These are phyloP conservation scores for Drosophila baimaii DNA, from an alignment of 1,140 invertebrate genomes.

Conservation along the genomic window DNA sequence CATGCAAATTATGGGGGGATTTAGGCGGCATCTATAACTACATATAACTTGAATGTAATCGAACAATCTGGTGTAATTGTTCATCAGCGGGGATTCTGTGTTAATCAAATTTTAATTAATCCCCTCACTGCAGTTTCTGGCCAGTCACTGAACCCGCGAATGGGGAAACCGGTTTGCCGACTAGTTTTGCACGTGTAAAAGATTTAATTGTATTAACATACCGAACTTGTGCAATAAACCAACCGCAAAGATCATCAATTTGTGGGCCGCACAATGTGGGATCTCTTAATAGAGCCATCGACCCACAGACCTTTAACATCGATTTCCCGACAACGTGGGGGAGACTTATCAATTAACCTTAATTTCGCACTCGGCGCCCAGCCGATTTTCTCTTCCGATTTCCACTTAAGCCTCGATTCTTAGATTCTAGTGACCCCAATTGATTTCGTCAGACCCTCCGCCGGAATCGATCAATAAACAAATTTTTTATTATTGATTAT, in stretches of 20 bases:
- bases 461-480: conserved; percentile 55
- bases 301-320: conserved; percentile 40
- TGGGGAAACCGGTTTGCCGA: conserved; percentile 35
- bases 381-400: conserved; percentile 30
- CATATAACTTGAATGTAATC: background rate
- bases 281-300: conserved; percentile 23
- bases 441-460: conserved; percentile 20
- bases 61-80: background rate
- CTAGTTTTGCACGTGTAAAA: conserved; percentile 34
- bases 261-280: background rate
- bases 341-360: conserved; percentile 64
- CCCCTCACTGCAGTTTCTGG: conserved; percentile 12
- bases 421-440: conserved; percentile 57
- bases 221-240: conserved; percentile 23
- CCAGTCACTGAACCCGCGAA: conserved; percentile 38
- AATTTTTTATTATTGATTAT: conserved; percentile 66
- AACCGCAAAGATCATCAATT: conserved; percentile 12
- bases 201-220: conserved; percentile 27
- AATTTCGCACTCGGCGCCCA: conserved; percentile 64
- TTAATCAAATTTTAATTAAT: conserved; percentile 9
- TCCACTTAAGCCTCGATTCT: conserved; percentile 38
- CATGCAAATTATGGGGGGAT: background rate
- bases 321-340: background rate
- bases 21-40: background rate
- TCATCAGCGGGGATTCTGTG: background rate